phyloP scores from a whole-genome alignment of 1,140 invertebrate species.

The Trachelipus rathkii region DNA sequence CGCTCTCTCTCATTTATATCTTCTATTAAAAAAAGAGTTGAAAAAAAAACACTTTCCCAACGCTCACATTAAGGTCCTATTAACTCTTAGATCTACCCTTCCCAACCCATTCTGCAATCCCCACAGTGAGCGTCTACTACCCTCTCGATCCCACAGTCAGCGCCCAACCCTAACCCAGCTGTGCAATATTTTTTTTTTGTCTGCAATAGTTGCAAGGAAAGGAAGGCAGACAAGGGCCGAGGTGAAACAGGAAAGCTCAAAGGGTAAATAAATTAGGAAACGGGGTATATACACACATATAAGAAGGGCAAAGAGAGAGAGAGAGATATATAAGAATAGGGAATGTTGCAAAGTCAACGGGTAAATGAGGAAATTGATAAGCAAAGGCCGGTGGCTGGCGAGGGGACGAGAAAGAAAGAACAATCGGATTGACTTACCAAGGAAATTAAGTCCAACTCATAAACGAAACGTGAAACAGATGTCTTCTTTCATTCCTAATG shows the following conservation, averaged over 20 bases:
- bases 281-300: background rate
- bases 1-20: background rate
- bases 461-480: conserved; percentile 1
- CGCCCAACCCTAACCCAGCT: background rate
- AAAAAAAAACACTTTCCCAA: background rate
- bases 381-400: background rate
- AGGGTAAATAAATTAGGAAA: conserved; percentile 13
- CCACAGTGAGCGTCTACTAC: conserved; percentile 2
- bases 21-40: background rate
- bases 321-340: background rate
- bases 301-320: background rate
- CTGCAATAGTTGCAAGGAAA: conserved; percentile 7
- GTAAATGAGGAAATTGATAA: background rate
- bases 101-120: conserved; percentile 1
- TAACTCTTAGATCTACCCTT: conserved; percentile 4
- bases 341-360: conserved; percentile 1
- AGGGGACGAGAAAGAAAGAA: background rate
- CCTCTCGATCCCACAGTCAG: background rate
- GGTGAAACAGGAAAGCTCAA: conserved; percentile 4
- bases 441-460: conserved; percentile 1
- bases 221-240: background rate
- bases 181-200: background rate
- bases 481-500: background rate
- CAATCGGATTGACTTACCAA: background rate
- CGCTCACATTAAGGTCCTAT: conserved; percentile 4